Conservation (phyloP, 92 coral and sea anemone genomes). For the Epizoanthus illoricatus region DNA sequence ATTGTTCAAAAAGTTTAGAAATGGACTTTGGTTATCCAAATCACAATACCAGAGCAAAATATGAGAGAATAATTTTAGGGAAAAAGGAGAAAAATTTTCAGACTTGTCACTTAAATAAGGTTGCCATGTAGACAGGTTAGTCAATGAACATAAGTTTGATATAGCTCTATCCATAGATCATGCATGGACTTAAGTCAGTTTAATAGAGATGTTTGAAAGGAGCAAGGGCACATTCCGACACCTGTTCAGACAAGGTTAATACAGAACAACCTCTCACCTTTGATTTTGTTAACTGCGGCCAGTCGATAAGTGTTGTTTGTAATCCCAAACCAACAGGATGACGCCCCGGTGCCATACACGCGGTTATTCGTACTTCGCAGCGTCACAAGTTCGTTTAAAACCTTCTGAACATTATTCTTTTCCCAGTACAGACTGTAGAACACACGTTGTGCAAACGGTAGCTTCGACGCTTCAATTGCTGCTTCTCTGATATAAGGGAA, state of each 20-base stretch:
- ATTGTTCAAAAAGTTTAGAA: no score
- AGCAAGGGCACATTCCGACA: no score
- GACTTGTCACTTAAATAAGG: no score
- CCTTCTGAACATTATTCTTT: not conserved
- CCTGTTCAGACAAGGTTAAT: not conserved
- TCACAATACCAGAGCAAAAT: no score
- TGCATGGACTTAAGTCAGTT: no score
- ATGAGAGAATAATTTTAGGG: no score
- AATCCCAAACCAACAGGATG: not conserved
- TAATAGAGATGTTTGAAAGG: no score
- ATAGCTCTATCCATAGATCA: no score
- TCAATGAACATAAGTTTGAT: no score
- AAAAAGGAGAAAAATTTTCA: no score
- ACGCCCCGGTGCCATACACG: not conserved
- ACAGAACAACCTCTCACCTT: not conserved
- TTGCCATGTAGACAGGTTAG: no score
- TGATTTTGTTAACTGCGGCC: slow-evolving; percentile 5
- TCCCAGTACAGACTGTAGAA: not conserved
- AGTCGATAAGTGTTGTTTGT: not conserved
- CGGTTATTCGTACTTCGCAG: not conserved
- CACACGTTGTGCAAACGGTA: not conserved
- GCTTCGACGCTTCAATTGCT: not conserved
- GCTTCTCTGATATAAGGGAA: not conserved
- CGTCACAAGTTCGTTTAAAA: not conserved
- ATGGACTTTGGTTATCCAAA: no score